Evolutionary conservation across 2,888 invertebrate species (phyloP).

Genomic region (Drosophila subquinaria): DNA sequence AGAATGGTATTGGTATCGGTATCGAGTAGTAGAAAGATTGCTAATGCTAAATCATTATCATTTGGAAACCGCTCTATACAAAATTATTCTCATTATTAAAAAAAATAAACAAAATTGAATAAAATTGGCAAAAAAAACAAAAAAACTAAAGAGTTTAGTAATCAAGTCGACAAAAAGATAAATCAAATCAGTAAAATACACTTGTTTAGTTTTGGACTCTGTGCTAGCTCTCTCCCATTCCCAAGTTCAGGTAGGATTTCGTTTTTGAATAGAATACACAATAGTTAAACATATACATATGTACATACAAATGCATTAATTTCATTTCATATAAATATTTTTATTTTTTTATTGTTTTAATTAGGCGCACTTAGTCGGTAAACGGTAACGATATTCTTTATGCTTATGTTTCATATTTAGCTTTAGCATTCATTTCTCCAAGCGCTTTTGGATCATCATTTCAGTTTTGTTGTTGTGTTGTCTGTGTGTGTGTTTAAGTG

Average conservation of each 20-base stretch:
- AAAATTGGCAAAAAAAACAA: constrained; percentile 41
- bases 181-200: constrained; percentile 56
- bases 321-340: constrained; percentile 49
- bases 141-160: constrained; percentile 56
- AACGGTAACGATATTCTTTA: constrained; percentile 39
- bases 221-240: constrained; percentile 86
- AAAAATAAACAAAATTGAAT: constrained; percentile 22
- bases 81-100: constrained; percentile 42
- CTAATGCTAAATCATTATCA: constrained; percentile 79
- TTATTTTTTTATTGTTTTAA: constrained; percentile 22
- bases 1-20: constrained; percentile 56
- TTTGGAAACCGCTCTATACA: constrained; percentile 58
- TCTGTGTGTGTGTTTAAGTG: constrained; percentile 4
- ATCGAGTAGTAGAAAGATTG: constrained; percentile 74
- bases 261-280: constrained; percentile 72
- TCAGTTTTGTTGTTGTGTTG: constrained; percentile 35
- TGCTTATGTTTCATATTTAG: constrained; percentile 70
- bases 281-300: constrained; percentile 58
- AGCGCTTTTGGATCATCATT: constrained; percentile 56
- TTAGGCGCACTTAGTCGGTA: constrained; percentile 57
- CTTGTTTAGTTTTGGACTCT: constrained; percentile 75
- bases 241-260: constrained; percentile 85
- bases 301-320: constrained; percentile 54
- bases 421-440: constrained; percentile 79
- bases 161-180: constrained; percentile 47